phyloP scores from a whole-genome alignment of 2,888 invertebrate genomes.

The Allolobophora icterica region DNA sequence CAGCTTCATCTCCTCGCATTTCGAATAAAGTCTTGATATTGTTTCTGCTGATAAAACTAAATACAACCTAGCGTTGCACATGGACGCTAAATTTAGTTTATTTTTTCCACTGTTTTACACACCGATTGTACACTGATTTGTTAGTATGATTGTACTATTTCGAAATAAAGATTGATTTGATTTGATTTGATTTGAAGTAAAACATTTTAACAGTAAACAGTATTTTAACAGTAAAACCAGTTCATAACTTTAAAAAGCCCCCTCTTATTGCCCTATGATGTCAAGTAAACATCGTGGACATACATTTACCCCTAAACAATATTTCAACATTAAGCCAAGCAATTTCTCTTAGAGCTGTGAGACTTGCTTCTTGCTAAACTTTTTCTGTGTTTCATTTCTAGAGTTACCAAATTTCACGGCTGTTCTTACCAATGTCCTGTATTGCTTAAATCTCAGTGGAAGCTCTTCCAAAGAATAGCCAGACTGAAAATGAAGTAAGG shows the following conservation, averaged over 20 bases:
- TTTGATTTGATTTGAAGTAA: too few species aligned
- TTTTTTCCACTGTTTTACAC: too few species aligned
- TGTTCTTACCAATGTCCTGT: conserved; percentile 26
- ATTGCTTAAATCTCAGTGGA: conserved; percentile 23
- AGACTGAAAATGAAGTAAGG: conserved; percentile 14
- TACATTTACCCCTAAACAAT: not conserved
- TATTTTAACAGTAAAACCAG: not conserved
- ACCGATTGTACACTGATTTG: too few species aligned
- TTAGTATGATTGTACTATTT: too few species aligned
- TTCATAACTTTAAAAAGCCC: not conserved
- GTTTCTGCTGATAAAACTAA: too few species aligned
- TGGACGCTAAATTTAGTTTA: too few species aligned
- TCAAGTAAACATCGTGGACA: not conserved
- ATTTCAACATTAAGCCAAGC: not conserved
- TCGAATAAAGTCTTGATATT: too few species aligned
- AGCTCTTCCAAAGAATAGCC: not conserved
- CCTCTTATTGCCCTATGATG: not conserved
- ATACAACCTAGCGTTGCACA: too few species aligned
- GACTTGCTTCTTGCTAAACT: not conserved
- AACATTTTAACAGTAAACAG: too few species aligned
- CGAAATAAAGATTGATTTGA: too few species aligned
- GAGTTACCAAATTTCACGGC: not conserved
- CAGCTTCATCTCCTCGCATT: too few species aligned
- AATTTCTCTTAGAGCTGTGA: not conserved
- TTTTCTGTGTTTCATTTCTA: not conserved